Conservation (phyloP, 2,797 vertebrate species). For the Periophthalmus magnuspinnatus region DNA sequence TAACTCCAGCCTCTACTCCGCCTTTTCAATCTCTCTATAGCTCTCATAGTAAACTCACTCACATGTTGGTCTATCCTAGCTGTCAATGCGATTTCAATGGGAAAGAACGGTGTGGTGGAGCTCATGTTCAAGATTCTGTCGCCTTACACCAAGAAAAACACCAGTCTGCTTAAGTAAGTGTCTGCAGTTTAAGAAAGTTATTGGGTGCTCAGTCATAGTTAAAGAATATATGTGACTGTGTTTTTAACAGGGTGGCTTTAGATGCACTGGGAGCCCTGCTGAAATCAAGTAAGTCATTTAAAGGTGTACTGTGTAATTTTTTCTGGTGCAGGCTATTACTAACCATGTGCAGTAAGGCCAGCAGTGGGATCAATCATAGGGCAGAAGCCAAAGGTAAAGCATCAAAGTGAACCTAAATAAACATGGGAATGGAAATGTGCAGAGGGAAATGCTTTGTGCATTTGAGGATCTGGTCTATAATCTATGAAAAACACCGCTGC, state of each 20-base stretch:
- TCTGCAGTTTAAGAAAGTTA: not conserved
- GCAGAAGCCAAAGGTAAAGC: no score
- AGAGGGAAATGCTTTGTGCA: no score
- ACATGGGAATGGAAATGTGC: no score
- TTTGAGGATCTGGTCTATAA: no score
- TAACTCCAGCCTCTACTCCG: slow-evolving; percentile 33
- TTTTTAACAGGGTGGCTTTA: slow-evolving; percentile 89
- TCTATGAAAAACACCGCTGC: not conserved
- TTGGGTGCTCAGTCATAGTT: not conserved
- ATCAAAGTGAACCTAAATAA: no score
- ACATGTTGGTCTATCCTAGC: slow-evolving; percentile 75
- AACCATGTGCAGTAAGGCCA: no score
- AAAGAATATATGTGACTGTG: not conserved
- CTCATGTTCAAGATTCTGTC: slow-evolving; percentile 91
- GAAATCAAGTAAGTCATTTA: slow-evolving; percentile 94
- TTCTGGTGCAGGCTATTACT: no score
- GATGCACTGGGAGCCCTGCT: slow-evolving; percentile 94
- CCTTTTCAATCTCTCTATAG: not conserved
- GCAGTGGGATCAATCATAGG: no score
- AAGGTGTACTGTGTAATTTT: not conserved
- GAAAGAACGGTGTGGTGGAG: slow-evolving; percentile 92
- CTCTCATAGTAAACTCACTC: not conserved
- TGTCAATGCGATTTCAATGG: slow-evolving; percentile 93
- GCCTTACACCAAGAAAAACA: slow-evolving; percentile 94
- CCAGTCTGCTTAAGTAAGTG: slow-evolving; percentile 88